A percentile compares a stretch with the other conserved stretches of the same genome.
Conservation (phyloP, 2,113 vertebrate genomes). For the Stigmatopora argus region DNA sequence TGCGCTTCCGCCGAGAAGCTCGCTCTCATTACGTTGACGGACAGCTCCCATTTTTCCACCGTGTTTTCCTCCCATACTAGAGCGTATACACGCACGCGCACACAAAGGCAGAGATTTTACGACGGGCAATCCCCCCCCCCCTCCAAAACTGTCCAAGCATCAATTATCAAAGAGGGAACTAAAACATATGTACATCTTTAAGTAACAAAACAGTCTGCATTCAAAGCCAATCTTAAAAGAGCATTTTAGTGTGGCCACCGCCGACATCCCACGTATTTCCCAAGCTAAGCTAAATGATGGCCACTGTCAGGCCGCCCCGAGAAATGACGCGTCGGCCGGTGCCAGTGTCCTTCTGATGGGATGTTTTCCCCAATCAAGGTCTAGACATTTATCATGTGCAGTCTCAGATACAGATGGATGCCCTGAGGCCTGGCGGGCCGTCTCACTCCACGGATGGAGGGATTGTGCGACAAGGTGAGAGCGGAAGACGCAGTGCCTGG, state of each 20-base stretch:
- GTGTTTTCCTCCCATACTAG: conserved; percentile 46
- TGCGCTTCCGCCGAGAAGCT: conserved; percentile 46
- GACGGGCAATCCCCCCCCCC: conserved; percentile 48
- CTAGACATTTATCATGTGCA: conserved; percentile 64
- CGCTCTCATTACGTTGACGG: conserved; percentile 68
- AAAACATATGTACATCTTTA: conserved; percentile 5
- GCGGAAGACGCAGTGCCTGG: neutral
- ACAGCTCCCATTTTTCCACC: conserved; percentile 63
- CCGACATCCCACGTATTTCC: conserved; percentile 31
- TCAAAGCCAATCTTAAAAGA: neutral
- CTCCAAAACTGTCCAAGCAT: conserved; percentile 41
- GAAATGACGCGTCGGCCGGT: conserved; percentile 52
- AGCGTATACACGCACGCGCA: conserved; percentile 34
- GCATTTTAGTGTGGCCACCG: too few relatives aligned
- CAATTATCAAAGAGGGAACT: conserved; percentile 59
- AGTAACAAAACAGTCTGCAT: conserved; percentile 10
- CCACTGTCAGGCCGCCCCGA: conserved; percentile 38
- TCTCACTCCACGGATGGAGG: conserved; percentile 40
- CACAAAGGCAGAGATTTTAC: conserved; percentile 47
- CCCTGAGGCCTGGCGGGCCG: conserved; percentile 43
- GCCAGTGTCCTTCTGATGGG: conserved; percentile 61
- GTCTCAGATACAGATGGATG: conserved; percentile 48
- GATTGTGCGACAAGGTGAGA: conserved; percentile 14
- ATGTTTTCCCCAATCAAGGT: conserved; percentile 67
- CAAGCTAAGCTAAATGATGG: conserved; percentile 44